Base-by-base conservation (phyloP, 2,888 invertebrate species). In the Teleogryllus oceanicus region DNA sequence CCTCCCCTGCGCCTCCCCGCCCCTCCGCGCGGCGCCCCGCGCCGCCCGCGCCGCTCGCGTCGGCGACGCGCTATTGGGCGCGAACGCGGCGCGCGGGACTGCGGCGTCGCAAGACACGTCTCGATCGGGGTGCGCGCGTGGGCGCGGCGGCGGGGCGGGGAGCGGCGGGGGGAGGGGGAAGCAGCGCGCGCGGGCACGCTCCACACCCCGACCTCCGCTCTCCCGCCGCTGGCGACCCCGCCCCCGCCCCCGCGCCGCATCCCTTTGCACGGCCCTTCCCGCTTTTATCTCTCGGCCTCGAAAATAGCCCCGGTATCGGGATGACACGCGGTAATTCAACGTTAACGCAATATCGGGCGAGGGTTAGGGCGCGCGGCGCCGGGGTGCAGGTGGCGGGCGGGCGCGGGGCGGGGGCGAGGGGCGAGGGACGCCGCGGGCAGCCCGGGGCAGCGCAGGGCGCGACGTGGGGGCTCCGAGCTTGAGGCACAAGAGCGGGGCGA, bases 81-180 rank as follows among this genome's bases (percentile, higher is more conserved):
- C 62, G 62, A 62, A n/a, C 16, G 13, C 62, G 16, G 62, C 62
- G 16, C 62, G 62, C 62, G 13, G 62, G 4, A 62, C 62, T 62
- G 62, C 62, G 62, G 62, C 62, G 62, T 62, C 62, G 62, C 62
- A 62, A 62, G 62, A 62, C 62, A 62, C 62, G 62, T 62, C n/a
- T 16, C n/a, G 62, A 62, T 37, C 37, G 37, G 8, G 37, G 8
- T 37, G 37, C 37, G 37, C 37, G 37, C 37, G 37, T 8, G 8
- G 37, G 37, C 37, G 37, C 37, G 62, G 16, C 4, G 62, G 62
- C 16, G 62, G n/a, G 62, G 62, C 16, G 13, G 62, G 13, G 62
- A 12, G 62, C 62, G 13, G 62, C 62, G 16, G 62, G n/a, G 62
- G 11, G 62, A 4, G 8, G 13, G 16, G 1, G 16, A 3, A 62